Evolutionary conservation across 35 echinoderm and acorn worm species (phyloP).

Genomic region (Lytechinus pictus): DNA sequence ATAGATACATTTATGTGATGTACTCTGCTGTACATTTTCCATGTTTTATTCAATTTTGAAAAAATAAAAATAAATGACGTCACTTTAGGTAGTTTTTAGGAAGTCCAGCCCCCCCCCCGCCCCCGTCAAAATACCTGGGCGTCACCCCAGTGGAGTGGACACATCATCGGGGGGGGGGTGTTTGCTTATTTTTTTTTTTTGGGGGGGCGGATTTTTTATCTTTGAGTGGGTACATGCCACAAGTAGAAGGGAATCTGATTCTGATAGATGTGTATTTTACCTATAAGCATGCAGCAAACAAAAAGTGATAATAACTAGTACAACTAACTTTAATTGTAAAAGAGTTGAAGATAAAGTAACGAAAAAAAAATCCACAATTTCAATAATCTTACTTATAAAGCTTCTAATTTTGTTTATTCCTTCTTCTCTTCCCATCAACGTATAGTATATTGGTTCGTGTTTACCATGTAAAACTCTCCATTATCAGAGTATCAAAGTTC

Average conservation of each 20-base stretch:
- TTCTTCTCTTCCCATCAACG: not conserved
- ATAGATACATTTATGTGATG: no score
- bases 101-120: no score
- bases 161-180: no score
- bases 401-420: not conserved
- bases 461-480: not conserved
- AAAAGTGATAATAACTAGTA: no score
- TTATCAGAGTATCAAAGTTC: not conserved
- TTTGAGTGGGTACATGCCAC: not conserved
- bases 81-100: no score
- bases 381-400: not conserved
- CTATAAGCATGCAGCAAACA: not conserved
- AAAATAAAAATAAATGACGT: no score
- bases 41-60: no score
- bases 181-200: no score
- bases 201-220: not conserved
- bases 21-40: no score
- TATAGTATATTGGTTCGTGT: not conserved
- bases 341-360: not conserved
- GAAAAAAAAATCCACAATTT: not conserved
- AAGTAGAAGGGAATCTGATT: not conserved
- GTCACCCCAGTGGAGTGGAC: no score
- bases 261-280: not conserved
- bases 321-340: not conserved
- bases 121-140: no score